Base-by-base conservation (phyloP, 1,140 invertebrate species). In the Zaprionus capensis region DNA sequence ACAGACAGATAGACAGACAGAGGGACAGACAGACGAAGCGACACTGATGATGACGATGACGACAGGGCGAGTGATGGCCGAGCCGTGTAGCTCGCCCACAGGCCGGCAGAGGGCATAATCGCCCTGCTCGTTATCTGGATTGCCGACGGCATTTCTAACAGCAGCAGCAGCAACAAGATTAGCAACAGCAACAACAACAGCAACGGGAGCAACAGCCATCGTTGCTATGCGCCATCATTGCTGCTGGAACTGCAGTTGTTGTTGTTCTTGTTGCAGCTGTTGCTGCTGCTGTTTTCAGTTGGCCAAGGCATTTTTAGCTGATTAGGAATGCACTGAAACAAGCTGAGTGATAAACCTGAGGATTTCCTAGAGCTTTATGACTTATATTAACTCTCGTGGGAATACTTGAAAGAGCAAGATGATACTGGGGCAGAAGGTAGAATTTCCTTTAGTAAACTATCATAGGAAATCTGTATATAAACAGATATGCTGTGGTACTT, bases 231-330 rank as follows among this genome's bases (percentile, higher is more conserved):
- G 12, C 31, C 58, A 57, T 38, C 24, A 34, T 65, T 74, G 66
- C 51, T 67, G 5, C 56, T 66, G 24, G 31, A 51, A 59, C 51
- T 70, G 31, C 41, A 41, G 17, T 7, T 58, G 31, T 38, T 57
- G 34, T 66, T 55, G 38, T 41, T 58, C 17, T 46, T 68, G 57
- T 51, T 70, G 31, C 34, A 34, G 22, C 3, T 62, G 28, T 0
- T 49, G n/a, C 6, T 55, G 44, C 63, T 64, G 51, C 51, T 68
- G 63, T 67, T 59, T 74, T 62, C 58, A 34, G 53, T 76, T 81
- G 84, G 78, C 81, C 85, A 81, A 74, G 77, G 85, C 79, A 81
- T 85, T 90, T 90, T 90, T 80, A 88, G 70, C 81, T 88, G 85
- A 88, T 88, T 88, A 88, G 57, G 81, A 51, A 68, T 58, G 6